A percentile compares a stretch with the other conserved stretches of the same genome.
Conservation (phyloP, 2,113 vertebrate genomes). For the Sinocyclocheilus anophthalmus region DNA sequence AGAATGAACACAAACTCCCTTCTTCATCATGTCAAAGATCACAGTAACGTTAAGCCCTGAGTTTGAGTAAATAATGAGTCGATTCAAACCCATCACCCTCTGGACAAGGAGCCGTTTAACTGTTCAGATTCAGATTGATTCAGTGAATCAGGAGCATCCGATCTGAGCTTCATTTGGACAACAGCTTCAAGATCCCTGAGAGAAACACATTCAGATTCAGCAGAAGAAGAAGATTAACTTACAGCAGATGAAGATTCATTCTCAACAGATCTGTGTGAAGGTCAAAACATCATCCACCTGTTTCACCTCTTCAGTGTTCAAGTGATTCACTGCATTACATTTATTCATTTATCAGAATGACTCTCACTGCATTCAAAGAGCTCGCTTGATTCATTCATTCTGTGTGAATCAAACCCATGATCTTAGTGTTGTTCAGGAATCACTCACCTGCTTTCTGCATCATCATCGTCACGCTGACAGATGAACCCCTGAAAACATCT, state of each 20-base stretch:
- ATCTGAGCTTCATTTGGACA: not conserved
- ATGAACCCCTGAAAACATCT: not conserved
- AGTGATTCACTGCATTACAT: not conserved
- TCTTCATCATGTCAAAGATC: not conserved
- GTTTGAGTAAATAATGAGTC: no score
- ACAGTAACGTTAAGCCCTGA: not conserved
- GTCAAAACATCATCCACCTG: not conserved
- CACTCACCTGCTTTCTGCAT: no score
- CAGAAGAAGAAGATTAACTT: no score
- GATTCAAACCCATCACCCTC: no score
- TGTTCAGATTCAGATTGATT: no score
- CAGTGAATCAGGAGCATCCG: not conserved
- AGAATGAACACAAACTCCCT: no score
- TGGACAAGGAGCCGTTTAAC: no score
- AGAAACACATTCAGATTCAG: not conserved
- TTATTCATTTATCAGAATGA: not conserved
- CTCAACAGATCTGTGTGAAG: not conserved
- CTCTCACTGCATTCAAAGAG: not conserved
- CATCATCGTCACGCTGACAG: no score
- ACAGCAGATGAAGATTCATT: not conserved
- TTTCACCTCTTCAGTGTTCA: not conserved
- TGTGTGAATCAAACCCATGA: no score
- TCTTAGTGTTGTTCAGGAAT: no score
- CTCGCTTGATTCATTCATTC: no score
- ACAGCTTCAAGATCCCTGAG: not conserved